Conservation (phyloP, 2,888 invertebrate genomes). For the Hipparchia sbordonii region DNA sequence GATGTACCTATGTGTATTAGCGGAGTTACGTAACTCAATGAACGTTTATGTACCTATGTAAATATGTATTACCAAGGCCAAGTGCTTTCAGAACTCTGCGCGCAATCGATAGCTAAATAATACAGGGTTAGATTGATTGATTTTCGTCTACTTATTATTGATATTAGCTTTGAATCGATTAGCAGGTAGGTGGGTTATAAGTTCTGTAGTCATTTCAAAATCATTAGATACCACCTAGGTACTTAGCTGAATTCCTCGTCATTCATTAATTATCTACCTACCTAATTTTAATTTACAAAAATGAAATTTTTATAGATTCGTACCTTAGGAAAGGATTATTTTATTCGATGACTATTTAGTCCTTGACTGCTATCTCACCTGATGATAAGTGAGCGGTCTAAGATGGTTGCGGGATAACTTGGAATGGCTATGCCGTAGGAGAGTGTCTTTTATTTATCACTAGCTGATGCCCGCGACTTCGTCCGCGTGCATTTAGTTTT, state of each 20-base stretch:
- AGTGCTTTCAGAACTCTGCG: conserved; percentile 58
- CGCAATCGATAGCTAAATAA: conserved; percentile 41
- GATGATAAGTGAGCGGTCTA: no score
- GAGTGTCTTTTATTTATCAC: no score
- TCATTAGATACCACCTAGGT: background rate
- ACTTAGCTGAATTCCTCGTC: background rate
- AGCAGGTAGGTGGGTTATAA: background rate
- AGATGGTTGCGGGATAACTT: no score
- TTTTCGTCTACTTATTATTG: conserved; percentile 13
- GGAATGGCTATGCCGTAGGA: no score
- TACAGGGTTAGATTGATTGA: conserved; percentile 36
- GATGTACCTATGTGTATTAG: conserved; percentile 59
- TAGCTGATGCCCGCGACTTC: no score
- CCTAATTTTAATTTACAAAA: background rate
- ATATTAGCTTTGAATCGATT: conserved; percentile 25
- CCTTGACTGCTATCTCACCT: no score
- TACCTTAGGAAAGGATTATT: no score
- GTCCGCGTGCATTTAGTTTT: no score
- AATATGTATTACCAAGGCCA: conserved; percentile 68
- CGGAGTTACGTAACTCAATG: conserved; percentile 68
- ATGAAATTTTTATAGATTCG: background rate
- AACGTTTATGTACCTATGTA: conserved; percentile 60
- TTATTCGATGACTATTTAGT: no score
- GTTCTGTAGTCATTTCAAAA: background rate
- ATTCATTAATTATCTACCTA: background rate